Conservation (phyloP, 2,797 vertebrate genomes). For the Jordanella pulchra region DNA sequence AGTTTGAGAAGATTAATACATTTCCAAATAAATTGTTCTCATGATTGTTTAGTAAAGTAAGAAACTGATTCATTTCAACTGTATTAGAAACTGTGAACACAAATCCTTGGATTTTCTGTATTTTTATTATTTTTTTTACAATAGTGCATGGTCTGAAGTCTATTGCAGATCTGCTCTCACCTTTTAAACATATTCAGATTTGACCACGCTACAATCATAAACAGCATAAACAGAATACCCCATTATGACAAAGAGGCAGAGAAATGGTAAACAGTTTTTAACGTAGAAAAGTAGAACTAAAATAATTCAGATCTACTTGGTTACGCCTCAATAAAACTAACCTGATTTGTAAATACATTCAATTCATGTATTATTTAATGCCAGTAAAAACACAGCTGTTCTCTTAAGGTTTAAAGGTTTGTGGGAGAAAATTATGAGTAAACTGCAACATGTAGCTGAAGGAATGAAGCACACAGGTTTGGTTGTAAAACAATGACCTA, state of each 20-base stretch:
- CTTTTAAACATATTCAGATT: background rate
- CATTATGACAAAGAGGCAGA: background rate
- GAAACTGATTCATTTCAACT: background rate
- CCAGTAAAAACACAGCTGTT: background rate
- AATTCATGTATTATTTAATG: background rate
- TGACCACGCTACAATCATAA: background rate
- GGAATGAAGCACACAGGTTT: no score
- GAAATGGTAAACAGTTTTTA: background rate
- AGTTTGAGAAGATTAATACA: background rate
- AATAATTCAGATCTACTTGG: background rate
- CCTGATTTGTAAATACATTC: background rate
- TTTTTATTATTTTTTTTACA: background rate
- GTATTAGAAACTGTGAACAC: background rate
- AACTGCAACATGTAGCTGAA: background rate
- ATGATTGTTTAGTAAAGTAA: background rate
- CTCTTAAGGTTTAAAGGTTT: background rate
- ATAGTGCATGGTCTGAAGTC: background rate
- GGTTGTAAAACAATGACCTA: background rate
- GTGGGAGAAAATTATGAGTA: background rate
- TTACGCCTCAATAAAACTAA: background rate
- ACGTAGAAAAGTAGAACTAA: background rate
- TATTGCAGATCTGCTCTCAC: background rate
- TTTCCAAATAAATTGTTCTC: background rate
- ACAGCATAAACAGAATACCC: background rate
- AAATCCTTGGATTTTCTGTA: background rate